Conservation (phyloP, 2,113 vertebrate species). For the Furnarius figulus region DNA sequence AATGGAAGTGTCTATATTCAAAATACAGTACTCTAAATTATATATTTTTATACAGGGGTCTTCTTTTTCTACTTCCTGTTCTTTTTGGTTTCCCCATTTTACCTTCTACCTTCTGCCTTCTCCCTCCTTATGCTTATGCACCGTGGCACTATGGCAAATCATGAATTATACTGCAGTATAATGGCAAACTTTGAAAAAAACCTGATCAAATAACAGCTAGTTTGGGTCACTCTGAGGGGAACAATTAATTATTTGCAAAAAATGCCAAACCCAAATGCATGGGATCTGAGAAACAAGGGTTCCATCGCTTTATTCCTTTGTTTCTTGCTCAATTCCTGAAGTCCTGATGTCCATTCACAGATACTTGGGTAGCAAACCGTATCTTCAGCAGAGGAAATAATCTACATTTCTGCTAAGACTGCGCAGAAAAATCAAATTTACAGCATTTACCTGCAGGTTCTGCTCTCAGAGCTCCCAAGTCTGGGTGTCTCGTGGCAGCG, state of each 20-base stretch:
- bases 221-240: neutral
- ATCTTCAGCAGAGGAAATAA: neutral
- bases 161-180: neutral
- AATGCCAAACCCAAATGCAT: neutral
- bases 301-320: neutral
- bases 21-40: neutral
- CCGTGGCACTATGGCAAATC: neutral
- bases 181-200: neutral
- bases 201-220: neutral
- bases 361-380: neutral
- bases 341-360: neutral
- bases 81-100: neutral
- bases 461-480: neutral
- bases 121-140: neutral
- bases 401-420: neutral
- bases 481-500: neutral
- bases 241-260: neutral
- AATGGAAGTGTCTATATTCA: neutral
- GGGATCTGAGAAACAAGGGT: neutral
- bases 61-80: neutral
- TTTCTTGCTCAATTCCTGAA: neutral
- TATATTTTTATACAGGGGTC: neutral
- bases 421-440: neutral
- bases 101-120: neutral
- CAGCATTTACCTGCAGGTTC: neutral